Conservation (phyloP, 2,113 vertebrate species). For the Ariopsis seemanni region DNA sequence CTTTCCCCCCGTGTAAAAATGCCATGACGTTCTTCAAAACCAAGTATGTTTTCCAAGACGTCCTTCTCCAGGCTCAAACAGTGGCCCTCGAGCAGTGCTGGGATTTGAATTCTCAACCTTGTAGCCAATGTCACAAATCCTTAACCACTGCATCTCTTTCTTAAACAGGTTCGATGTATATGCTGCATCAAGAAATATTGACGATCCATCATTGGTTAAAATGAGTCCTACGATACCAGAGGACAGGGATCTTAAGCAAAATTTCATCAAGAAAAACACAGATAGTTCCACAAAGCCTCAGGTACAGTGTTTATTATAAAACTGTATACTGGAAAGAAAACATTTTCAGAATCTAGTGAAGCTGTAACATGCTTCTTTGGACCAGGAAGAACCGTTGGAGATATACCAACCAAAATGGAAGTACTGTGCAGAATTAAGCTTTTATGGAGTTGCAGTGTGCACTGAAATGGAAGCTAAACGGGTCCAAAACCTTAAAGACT, state of each 20-base stretch:
- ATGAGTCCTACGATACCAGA: slow-evolving; percentile 66
- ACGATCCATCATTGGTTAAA: slow-evolving; percentile 57
- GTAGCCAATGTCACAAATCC: background rate
- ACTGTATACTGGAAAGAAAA: background rate
- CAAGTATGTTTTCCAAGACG: slow-evolving; percentile 60
- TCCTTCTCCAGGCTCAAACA: background rate
- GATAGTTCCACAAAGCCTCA: slow-evolving; percentile 23
- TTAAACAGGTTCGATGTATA: slow-evolving; percentile 68
- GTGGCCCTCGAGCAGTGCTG: background rate
- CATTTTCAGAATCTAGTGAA: background rate
- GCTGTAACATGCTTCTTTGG: background rate
- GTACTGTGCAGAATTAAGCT: slow-evolving; percentile 59
- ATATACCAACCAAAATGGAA: slow-evolving; percentile 50
- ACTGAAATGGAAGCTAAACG: slow-evolving; percentile 63
- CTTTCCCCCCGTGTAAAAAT: slow-evolving; percentile 60
- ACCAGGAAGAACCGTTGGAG: slow-evolving; percentile 49
- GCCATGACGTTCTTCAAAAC: slow-evolving; percentile 58
- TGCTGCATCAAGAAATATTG: slow-evolving; percentile 71
- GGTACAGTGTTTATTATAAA: slow-evolving; percentile 4
- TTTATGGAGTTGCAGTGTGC: slow-evolving; percentile 67
- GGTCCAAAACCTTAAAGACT: slow-evolving; percentile 64
- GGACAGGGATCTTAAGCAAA: slow-evolving; percentile 14
- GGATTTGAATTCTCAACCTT: background rate
- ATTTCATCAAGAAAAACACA: slow-evolving; percentile 12
- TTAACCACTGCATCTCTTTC: background rate